A percentile compares a stretch with the other conserved stretches of the same genome.
phyloP scores from a whole-genome alignment of 2,888 invertebrate genomes.

The Ornithoptera alexandrae region DNA sequence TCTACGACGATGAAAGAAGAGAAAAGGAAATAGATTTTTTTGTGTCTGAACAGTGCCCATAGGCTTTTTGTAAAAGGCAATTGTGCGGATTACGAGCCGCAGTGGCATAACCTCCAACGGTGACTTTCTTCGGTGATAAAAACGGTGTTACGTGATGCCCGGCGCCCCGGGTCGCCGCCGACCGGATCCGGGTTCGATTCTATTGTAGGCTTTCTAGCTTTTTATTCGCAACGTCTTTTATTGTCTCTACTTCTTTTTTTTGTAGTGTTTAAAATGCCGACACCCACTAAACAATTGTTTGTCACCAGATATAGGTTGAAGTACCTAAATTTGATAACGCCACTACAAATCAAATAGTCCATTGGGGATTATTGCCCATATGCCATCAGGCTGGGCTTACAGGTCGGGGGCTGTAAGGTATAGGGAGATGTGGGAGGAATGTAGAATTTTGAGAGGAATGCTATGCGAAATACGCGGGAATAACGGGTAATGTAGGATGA shows the following conservation, averaged over 20 bases:
- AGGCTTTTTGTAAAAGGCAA: slow-evolving; percentile 34
- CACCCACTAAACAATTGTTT: no score
- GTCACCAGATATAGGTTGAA: no score
- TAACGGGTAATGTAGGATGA: no score
- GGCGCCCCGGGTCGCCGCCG: background rate
- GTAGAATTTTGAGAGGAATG: no score
- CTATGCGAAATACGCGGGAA: no score
- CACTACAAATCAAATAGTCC: no score
- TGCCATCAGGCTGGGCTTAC: no score
- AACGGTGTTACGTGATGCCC: slow-evolving; percentile 34
- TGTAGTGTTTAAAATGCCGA: background rate
- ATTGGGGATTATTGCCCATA: no score
- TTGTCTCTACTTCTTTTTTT: background rate
- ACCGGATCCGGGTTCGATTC: slow-evolving; percentile 18
- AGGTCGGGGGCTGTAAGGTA: no score
- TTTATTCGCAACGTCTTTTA: background rate
- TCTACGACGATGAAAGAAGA: background rate
- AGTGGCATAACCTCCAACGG: slow-evolving; percentile 32
- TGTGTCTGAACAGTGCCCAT: slow-evolving; percentile 10
- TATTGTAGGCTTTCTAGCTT: slow-evolving; percentile 5
- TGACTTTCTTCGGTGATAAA: slow-evolving; percentile 38
- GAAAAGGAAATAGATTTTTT: slow-evolving; percentile 1
- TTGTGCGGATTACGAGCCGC: slow-evolving; percentile 34
- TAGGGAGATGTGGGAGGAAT: no score
- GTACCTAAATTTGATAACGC: no score